Percentiles rank a stretch among this genome's conserved stretches.
These are phyloP conservation scores for Teleogryllus oceanicus DNA, from an alignment of 2,888 invertebrate genomes.

Conservation along the genomic window DNA sequence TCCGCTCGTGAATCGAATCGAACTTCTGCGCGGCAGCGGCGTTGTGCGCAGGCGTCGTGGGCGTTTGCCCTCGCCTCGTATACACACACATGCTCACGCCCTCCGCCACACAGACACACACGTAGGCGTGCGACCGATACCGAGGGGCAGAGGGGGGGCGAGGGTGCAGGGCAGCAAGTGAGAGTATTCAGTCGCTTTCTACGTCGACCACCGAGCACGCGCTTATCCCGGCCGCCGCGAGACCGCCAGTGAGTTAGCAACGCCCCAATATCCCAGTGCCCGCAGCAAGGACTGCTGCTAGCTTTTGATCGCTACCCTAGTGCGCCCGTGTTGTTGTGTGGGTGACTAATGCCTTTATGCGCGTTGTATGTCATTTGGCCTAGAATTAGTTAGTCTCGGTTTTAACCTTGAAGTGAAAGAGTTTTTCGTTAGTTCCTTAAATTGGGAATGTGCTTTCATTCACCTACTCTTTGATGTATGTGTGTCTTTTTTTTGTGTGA, in stretches of 20 bases:
- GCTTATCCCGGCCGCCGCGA: neutral
- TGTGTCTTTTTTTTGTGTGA: too few species aligned
- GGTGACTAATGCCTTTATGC: neutral
- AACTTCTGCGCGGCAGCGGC: neutral
- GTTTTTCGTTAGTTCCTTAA: too few species aligned
- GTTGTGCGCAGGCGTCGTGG: neutral
- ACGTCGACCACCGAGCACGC: neutral
- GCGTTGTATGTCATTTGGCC: neutral
- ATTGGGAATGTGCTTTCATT: too few species aligned
- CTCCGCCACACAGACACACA: neutral
- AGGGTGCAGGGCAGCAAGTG: neutral
- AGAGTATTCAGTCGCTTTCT: slow-evolving; percentile 7
- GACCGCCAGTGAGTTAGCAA: slow-evolving; percentile 10
- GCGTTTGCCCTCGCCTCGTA: neutral
- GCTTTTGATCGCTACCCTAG: neutral
- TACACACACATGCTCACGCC: neutral
- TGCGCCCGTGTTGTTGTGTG: neutral
- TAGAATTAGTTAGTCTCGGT: slow-evolving; percentile 5
- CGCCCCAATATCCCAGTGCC: slow-evolving; percentile 1
- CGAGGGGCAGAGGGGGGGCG: neutral
- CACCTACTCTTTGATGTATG: too few species aligned
- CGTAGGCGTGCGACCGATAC: neutral
- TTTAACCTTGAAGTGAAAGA: neutral
- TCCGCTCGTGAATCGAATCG: slow-evolving; percentile 5
- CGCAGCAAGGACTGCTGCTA: neutral